These are phyloP conservation scores for Mellivora capensis DNA, from an alignment of 2,113 vertebrate genomes.

Conservation along the genomic window DNA sequence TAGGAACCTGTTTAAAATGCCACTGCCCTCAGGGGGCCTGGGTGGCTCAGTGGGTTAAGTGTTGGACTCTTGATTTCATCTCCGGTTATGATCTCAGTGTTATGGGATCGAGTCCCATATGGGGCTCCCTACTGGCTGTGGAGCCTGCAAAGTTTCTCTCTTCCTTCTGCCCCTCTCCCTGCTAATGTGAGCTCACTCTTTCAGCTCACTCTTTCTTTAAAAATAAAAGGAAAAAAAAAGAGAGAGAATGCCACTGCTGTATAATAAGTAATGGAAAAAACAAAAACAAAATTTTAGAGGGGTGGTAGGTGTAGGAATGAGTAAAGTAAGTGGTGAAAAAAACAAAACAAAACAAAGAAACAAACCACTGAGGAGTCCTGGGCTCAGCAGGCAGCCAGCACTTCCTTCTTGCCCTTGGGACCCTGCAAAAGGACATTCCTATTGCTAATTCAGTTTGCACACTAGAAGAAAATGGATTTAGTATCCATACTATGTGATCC, in stretches of 20 bases:
- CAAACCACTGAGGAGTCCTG: not conserved
- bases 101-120: not conserved
- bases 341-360: not conserved
- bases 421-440: not conserved
- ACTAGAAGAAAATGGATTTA: not conserved
- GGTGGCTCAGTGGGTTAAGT: not conserved
- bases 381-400: not conserved
- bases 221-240: not conserved
- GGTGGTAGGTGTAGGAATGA: not conserved
- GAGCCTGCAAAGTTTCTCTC: not conserved
- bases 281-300: not conserved
- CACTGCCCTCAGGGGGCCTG: not conserved
- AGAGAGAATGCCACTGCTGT: not conserved
- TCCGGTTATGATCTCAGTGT: not conserved
- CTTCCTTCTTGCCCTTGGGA: not conserved
- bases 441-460: not conserved
- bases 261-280: not conserved
- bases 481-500: not conserved
- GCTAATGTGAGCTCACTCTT: not conserved
- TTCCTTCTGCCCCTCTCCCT: not conserved
- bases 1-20: not conserved
- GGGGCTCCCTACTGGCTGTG: not conserved
- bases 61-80: not conserved
- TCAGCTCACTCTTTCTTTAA: not conserved
- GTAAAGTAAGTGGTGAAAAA: not conserved